Evolutionary conservation across 1,140 invertebrate genomes (phyloP), one percentile per base, ranked within the genome.

Genomic region (Eciton burchellii): DNA sequence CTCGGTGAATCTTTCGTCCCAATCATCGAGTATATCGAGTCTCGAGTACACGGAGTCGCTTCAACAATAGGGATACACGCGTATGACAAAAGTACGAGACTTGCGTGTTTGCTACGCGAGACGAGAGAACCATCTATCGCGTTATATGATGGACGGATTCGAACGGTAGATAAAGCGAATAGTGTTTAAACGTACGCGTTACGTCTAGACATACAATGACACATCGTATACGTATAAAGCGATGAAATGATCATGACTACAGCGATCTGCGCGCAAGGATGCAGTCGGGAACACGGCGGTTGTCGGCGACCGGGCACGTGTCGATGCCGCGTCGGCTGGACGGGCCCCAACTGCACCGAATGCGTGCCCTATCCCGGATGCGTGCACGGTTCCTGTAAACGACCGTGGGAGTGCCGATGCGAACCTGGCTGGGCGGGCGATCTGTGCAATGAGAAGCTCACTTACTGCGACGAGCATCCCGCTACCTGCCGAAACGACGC

Each of bases 351-450:
- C 84, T 98, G 98, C 91, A 95, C 97, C 57, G 95, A 97, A 91
- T 98, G 98, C 91, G 96, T 96, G 79, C 95, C 96, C 0, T 98
- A 98, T 93, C 97, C 97, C 0, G 97, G 97, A 57, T 98, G 97
- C 90, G 96, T 96, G 47, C 96, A 98, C 91, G 98, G 98, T 16
- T 94, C 95, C 52, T 98, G 98, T 91, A 96, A 96, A 89, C 95
- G 96, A 35, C 97, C 97, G n/a, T 98, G 97, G 97, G 97, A 98
- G 90, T 98, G 98, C 91, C 96, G 96, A 88, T 98, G 98, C 91
- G 95, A 96, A 83, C 95, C 96, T 0, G 97, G 97, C 60, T 98
- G 97, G 97, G 97, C 97, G 21, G 97, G 97, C 65, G 97, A 98
- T 94, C 95, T 98, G 0, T 98, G 98, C 92, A 97, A 98, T 91